These are phyloP conservation scores for Megaustenia siamemsis DNA, from an alignment of 2,888 invertebrate species.

Conservation along the genomic window DNA sequence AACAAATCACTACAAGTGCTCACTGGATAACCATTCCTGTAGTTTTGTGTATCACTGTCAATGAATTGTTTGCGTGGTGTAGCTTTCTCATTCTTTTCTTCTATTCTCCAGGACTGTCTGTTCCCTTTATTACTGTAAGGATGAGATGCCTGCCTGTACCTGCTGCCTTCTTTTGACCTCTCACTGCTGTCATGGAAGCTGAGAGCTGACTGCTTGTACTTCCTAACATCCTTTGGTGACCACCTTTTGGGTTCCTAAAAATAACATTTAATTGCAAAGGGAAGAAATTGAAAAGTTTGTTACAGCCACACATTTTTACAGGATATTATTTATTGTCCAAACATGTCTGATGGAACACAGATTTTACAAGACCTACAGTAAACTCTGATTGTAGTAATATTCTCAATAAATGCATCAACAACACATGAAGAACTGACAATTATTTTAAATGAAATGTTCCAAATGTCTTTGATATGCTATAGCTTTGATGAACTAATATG, in stretches of 20 bases:
- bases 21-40: constrained; percentile 51
- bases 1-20: neutral
- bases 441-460: too few species aligned
- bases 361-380: too few species aligned
- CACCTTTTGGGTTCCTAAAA: neutral
- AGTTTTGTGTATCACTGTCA: constrained; percentile 41
- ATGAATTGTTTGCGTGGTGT: neutral
- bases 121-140: too few species aligned
- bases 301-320: too few species aligned
- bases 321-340: too few species aligned
- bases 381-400: too few species aligned
- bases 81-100: neutral
- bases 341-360: too few species aligned
- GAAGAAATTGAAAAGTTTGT: too few species aligned
- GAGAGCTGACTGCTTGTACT: neutral
- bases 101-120: neutral
- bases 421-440: too few species aligned
- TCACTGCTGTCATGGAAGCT: neutral
- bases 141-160: neutral
- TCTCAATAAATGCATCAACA: too few species aligned
- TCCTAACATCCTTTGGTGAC: neutral
- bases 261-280: neutral
- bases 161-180: neutral
- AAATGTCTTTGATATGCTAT: too few species aligned
- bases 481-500: too few species aligned